Conservation (phyloP, 2,797 vertebrate species). For the Morelia viridis region DNA sequence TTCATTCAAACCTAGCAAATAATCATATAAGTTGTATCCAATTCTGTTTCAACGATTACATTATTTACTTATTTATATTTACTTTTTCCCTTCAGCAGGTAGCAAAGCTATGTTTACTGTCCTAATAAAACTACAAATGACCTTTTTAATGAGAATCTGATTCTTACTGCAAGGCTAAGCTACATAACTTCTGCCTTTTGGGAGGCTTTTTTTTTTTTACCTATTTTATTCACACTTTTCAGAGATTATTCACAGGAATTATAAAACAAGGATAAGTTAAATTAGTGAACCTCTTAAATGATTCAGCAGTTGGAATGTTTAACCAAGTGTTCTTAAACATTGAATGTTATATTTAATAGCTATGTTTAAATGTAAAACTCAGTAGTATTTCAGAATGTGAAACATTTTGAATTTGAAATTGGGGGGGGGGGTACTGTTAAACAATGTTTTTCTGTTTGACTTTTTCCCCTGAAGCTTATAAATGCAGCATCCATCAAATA, state of each 20-base stretch:
- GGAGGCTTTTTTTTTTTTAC: neutral
- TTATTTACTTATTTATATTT: conserved; percentile 51
- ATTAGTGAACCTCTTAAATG: neutral
- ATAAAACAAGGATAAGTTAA: conserved; percentile 3
- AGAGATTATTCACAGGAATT: neutral
- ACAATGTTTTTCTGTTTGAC: no score
- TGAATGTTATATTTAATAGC: neutral
- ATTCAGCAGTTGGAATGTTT: neutral
- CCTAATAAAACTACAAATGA: conserved; percentile 11
- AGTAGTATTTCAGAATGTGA: neutral
- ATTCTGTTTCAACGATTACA: conserved; percentile 54
- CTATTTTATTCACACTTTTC: neutral
- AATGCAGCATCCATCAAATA: no score
- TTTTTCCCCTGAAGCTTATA: no score
- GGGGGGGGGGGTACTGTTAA: no score
- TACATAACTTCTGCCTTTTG: neutral
- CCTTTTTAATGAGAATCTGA: neutral
- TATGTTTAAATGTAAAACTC: neutral
- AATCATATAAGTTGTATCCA: conserved; percentile 49
- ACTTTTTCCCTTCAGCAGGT: conserved; percentile 25
- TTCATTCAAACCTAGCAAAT: conserved; percentile 53
- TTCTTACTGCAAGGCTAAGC: neutral
- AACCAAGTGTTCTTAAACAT: neutral
- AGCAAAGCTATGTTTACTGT: conserved; percentile 1
- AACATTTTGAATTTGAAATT: neutral